Conservation (phyloP, 2,797 vertebrate species). For the Malacoraja senta region DNA sequence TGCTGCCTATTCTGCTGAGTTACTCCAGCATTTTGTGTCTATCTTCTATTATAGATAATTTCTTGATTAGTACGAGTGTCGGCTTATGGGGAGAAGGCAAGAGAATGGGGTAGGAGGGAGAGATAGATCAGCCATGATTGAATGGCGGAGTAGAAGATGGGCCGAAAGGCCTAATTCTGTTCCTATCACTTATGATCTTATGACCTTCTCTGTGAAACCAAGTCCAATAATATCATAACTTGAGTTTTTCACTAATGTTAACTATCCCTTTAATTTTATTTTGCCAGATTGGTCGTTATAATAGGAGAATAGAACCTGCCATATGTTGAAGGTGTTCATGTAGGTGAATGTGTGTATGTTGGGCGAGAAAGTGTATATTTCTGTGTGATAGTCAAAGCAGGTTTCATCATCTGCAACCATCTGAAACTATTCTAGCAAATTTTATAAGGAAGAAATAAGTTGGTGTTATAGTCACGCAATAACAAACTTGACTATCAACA, state of each 20-base stretch:
- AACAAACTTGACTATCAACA: background rate
- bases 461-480: conserved; percentile 31
- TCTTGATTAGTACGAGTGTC: no score
- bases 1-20: no score
- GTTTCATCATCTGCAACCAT: conserved; percentile 16
- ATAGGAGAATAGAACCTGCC: background rate
- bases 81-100: no score
- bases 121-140: no score
- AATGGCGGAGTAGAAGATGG: no score
- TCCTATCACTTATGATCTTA: background rate
- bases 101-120: no score
- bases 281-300: background rate
- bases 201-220: background rate
- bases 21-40: no score
- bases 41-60: no score
- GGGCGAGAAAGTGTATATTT: conserved; percentile 7
- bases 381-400: conserved; percentile 20
- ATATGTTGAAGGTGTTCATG: conserved; percentile 29
- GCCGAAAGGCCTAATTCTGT: no score
- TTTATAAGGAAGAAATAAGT: background rate
- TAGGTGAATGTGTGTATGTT: conserved; percentile 30
- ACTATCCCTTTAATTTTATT: background rate
- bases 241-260: background rate
- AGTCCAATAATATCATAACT: no score
- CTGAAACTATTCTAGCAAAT: conserved; percentile 29